Evolutionary conservation across 2,797 vertebrate genomes (phyloP).

Genomic region (Poecilia wingei): DNA sequence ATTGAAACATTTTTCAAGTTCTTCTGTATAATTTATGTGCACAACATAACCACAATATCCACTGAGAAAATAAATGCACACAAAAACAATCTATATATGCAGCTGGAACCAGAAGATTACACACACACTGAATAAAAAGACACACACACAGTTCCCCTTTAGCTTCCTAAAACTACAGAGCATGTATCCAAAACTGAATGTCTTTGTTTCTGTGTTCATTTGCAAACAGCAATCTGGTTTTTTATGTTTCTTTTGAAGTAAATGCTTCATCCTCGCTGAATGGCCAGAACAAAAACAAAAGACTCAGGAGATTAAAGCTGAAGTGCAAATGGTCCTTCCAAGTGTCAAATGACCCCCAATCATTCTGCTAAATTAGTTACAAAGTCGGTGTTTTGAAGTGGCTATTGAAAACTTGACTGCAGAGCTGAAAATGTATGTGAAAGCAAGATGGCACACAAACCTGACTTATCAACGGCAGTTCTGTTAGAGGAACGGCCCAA

Average conservation of each 20-base stretch:
- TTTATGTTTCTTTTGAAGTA: not conserved
- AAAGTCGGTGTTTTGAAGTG: no score
- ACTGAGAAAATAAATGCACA: not conserved
- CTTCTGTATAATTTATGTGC: not conserved
- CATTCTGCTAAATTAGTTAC: no score
- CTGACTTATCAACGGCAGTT: not conserved
- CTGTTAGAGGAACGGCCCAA: not conserved
- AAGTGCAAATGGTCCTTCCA: not conserved
- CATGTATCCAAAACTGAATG: not conserved
- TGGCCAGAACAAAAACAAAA: not conserved
- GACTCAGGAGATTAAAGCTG: not conserved
- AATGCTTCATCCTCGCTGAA: not conserved
- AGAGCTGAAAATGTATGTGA: not conserved
- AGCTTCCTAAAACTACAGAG: not conserved
- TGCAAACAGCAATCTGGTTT: not conserved
- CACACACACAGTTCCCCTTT: not conserved
- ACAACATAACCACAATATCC: not conserved
- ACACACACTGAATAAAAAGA: not conserved
- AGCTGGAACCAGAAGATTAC: not conserved
- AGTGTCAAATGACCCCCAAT: no score
- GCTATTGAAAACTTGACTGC: not conserved
- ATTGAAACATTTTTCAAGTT: not conserved
- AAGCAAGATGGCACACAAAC: not conserved
- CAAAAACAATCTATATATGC: not conserved
- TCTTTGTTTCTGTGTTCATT: no score